phyloP scores from a whole-genome alignment of 1,140 invertebrate genomes.

The Philopotamus ludificatus region DNA sequence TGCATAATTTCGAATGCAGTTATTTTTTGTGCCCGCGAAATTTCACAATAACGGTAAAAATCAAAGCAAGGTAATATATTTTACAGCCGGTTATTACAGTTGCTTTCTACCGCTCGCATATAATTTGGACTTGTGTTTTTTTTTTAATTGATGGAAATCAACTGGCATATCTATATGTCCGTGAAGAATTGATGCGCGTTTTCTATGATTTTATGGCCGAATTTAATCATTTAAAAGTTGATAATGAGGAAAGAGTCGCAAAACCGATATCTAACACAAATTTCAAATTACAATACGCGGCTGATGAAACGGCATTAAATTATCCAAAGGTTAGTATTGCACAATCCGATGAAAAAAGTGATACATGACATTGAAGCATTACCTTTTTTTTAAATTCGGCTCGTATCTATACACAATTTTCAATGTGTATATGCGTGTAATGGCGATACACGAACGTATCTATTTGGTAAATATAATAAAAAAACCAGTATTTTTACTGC shows the following conservation, averaged over 20 bases:
- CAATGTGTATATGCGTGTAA: not conserved
- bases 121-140: slow-evolving; percentile 9
- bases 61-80: slow-evolving; percentile 11
- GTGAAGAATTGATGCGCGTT: not conserved
- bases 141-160: not conserved
- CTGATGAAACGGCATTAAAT: not conserved
- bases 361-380: not conserved
- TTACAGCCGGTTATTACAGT: slow-evolving; percentile 14
- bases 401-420: no score
- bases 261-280: no score
- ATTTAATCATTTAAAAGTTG: not conserved
- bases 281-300: not conserved
- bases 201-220: not conserved
- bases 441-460: not conserved
- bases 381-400: no score
- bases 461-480: not conserved
- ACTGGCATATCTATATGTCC: not conserved
- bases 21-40: not conserved
- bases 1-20: not conserved
- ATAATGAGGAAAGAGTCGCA: not conserved
- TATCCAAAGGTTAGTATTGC: not conserved
- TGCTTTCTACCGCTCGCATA: slow-evolving; percentile 15
- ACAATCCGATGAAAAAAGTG: not conserved
- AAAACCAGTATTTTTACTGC: slow-evolving; percentile 12
- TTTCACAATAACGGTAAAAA: not conserved